Evolutionary conservation across 2,888 invertebrate species (phyloP).

Genomic region (Nowickia ferox): DNA sequence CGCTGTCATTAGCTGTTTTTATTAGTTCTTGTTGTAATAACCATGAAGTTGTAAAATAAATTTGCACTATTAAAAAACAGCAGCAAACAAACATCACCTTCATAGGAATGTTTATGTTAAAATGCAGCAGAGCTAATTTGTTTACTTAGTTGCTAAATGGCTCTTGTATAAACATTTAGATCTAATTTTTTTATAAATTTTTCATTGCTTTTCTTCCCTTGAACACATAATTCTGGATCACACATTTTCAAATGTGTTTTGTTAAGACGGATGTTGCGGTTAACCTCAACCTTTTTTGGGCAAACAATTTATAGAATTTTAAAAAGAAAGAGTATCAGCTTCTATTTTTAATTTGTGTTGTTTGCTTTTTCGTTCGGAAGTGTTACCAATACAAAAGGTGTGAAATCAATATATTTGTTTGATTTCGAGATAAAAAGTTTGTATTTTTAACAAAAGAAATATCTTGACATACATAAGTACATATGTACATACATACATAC

Average conservation of each 20-base stretch:
- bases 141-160: neutral
- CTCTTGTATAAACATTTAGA: slow-evolving; percentile 41
- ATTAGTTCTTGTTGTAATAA: neutral
- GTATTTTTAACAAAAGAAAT: slow-evolving; percentile 11
- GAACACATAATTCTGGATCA: slow-evolving; percentile 33
- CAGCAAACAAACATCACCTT: slow-evolving; percentile 1
- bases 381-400: slow-evolving; percentile 53
- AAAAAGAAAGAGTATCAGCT: neutral
- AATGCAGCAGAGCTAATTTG: neutral
- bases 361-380: slow-evolving; percentile 2
- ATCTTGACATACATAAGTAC: neutral
- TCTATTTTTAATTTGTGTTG: slow-evolving; percentile 4
- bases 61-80: neutral
- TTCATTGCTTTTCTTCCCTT: slow-evolving; percentile 13
- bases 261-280: slow-evolving; percentile 78
- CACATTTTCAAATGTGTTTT: slow-evolving; percentile 51
- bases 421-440: slow-evolving; percentile 29
- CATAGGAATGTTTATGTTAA: slow-evolving; percentile 1
- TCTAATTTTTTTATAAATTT: slow-evolving; percentile 2
- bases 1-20: neutral
- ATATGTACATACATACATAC: neutral
- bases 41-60: slow-evolving; percentile 12
- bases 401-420: slow-evolving; percentile 58
- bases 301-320: slow-evolving; percentile 37
- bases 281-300: slow-evolving; percentile 79